Evolutionary conservation across 1,140 invertebrate species (phyloP).

Genomic region (Drosophila bocqueti): DNA sequence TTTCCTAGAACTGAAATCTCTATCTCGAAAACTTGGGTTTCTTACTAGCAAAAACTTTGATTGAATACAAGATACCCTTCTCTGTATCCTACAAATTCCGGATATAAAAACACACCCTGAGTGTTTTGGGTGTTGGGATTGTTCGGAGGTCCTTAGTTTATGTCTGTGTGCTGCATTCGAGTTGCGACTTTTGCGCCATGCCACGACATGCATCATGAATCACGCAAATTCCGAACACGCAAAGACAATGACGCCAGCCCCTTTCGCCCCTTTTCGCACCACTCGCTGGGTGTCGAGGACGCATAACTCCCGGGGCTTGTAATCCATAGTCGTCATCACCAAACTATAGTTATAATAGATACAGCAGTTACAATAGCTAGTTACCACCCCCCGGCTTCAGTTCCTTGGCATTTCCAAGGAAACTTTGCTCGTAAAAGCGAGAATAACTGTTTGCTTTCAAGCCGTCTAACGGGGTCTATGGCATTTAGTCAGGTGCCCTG

Average conservation of each 20-base stretch:
- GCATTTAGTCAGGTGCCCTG: constrained; percentile 50
- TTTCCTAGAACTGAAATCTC: too few relatives aligned
- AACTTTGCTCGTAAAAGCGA: constrained; percentile 71
- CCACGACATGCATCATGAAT: constrained; percentile 68
- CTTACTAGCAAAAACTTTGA: too few relatives aligned
- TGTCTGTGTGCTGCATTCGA: constrained; percentile 49
- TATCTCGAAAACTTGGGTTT: too few relatives aligned
- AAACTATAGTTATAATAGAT: constrained; percentile 62
- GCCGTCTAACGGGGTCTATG: constrained; percentile 21
- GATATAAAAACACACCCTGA: constrained; percentile 23
- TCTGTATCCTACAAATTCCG: background rate
- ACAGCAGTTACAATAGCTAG: constrained; percentile 20
- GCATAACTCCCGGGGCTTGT: constrained; percentile 46
- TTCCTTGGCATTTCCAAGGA: constrained; percentile 72
- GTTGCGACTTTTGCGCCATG: constrained; percentile 44
- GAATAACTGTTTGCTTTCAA: constrained; percentile 49
- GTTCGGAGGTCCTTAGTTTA: constrained; percentile 1
- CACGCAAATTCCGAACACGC: constrained; percentile 69
- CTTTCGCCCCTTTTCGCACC: constrained; percentile 39
- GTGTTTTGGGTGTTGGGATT: constrained; percentile 29
- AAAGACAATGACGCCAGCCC: constrained; percentile 74
- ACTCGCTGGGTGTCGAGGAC: constrained; percentile 55
- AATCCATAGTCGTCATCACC: constrained; percentile 51
- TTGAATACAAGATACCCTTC: background rate
- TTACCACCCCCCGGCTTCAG: constrained; percentile 11